A percentile compares a stretch with the other conserved stretches of the same genome.
Conservation (phyloP, 2,888 invertebrate genomes). For the Trissoscelio sp. region DNA sequence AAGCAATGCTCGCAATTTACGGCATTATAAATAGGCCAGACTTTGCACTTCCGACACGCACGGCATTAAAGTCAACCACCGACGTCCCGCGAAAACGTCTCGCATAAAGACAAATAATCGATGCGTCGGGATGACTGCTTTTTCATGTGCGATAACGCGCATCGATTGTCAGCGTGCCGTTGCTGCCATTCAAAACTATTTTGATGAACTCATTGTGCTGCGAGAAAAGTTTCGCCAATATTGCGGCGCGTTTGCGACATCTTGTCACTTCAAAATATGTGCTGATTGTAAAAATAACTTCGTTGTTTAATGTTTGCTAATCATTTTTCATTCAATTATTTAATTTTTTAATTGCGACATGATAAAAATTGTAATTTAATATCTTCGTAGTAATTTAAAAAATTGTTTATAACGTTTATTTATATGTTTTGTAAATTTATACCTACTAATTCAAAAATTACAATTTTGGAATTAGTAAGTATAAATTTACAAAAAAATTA, state of each 20-base stretch:
- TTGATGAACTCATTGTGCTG: slow-evolving; percentile 31
- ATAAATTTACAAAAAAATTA: too few relatives aligned
- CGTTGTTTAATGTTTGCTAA: too few relatives aligned
- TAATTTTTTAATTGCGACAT: too few relatives aligned
- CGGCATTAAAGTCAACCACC: slow-evolving; percentile 54
- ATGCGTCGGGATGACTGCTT: slow-evolving; percentile 51
- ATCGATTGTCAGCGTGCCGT: slow-evolving; percentile 37
- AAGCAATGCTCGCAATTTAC: slow-evolving; percentile 46
- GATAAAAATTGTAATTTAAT: too few relatives aligned
- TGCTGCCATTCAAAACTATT: slow-evolving; percentile 43
- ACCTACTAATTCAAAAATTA: too few relatives aligned
- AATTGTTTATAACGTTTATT: too few relatives aligned
- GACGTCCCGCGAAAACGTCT: slow-evolving; percentile 57
- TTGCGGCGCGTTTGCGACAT: background rate
- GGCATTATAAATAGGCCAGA: slow-evolving; percentile 60
- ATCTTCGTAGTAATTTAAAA: too few relatives aligned
- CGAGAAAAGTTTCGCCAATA: slow-evolving; percentile 49
- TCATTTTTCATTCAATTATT: too few relatives aligned
- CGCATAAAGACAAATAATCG: slow-evolving; percentile 57
- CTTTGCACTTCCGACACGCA: slow-evolving; percentile 63
- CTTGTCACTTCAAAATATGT: background rate
- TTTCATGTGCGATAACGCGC: slow-evolving; percentile 52
- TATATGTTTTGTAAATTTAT: too few relatives aligned
- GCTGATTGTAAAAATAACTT: too few relatives aligned
- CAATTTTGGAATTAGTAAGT: too few relatives aligned